A percentile compares a stretch with the other conserved stretches of the same genome.
phyloP scores from a whole-genome alignment of 2,797 vertebrate species.

The Acanthurus tractus region DNA sequence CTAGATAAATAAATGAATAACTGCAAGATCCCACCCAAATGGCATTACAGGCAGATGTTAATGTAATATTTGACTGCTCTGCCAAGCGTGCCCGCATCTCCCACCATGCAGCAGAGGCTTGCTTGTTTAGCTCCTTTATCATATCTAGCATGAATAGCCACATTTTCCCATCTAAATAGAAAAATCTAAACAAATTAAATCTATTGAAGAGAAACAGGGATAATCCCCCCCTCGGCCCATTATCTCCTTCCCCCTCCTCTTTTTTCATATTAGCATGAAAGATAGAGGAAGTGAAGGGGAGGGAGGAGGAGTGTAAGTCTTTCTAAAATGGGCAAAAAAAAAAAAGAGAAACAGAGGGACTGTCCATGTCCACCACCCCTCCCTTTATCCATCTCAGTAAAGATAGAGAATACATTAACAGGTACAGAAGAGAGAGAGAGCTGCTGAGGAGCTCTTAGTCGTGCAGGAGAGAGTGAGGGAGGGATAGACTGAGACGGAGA shows the following conservation, averaged over 20 bases:
- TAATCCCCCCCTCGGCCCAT: slow-evolving; percentile 70
- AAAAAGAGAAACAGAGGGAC: slow-evolving; percentile 40
- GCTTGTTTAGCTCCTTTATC: slow-evolving; percentile 61
- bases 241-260: slow-evolving; percentile 43
- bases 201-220: slow-evolving; percentile 67
- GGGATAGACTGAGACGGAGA: slow-evolving; percentile 36
- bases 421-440: slow-evolving; percentile 51
- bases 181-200: slow-evolving; percentile 78
- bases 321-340: slow-evolving; percentile 46
- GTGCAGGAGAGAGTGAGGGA: slow-evolving; percentile 36
- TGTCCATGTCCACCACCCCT: slow-evolving; percentile 48
- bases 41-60: slow-evolving; percentile 49
- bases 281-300: slow-evolving; percentile 30
- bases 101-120: slow-evolving; percentile 39
- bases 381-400: slow-evolving; percentile 67
- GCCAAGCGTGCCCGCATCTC: slow-evolving; percentile 37
- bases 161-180: slow-evolving; percentile 73
- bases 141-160: slow-evolving; percentile 57
- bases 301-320: slow-evolving; percentile 26
- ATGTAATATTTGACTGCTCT: slow-evolving; percentile 56
- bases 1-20: slow-evolving; percentile 48
- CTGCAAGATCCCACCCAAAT: slow-evolving; percentile 40
- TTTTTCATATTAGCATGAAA: slow-evolving; percentile 64
- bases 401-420: slow-evolving; percentile 72
- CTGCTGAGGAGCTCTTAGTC: slow-evolving; percentile 32